Evolutionary conservation across 2,113 vertebrate genomes (phyloP), one percentile per base, ranked within the genome.

Genomic region (Bubo blakistoni): DNA sequence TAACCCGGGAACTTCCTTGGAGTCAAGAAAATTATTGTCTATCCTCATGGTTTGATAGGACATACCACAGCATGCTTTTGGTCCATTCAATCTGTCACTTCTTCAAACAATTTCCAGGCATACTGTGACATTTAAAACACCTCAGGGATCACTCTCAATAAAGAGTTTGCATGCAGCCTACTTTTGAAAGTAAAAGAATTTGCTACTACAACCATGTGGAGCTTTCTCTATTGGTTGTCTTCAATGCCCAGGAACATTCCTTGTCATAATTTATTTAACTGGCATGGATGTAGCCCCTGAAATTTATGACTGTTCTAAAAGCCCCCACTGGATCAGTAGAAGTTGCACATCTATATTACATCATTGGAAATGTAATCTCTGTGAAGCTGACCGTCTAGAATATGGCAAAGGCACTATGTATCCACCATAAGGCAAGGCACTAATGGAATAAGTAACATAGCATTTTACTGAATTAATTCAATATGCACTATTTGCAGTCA

Each of bases 31-130:
- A 29, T 44, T 44, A 20, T 18, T 82, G 5, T 32, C 44, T 8
- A 0, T 57, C 19, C 2, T 65, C 0, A 0, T 30, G 40, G 26
- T 51, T 72, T 89, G 10, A 42, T 38, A 18, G 13, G 24, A 10
- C 18, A 13, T 44, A 42, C 5, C 1, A 25, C 24, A 81, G 10
- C 1, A 34, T 30, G 5, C 6, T 25, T 84, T 65, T 49, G 8
- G 5, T 85, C 21, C 5, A 15, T 79, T 49, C 13, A 74, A 14
- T 49, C 26, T 3, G 2, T 44, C 10, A 7, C 3, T 78, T 81
- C 77, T 84, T 34, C 32, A 47, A 72, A 25, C 17, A 58, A 51
- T 74, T 87, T 85, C 21, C 24, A 29, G 47, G 20, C 13, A 66
- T 5, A 12, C 6, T 25, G 10, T 38, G 36, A 42, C 6, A n/a